Evolutionary conservation across 2,797 vertebrate genomes (phyloP).

Genomic region (Pogonophryne albipinna): DNA sequence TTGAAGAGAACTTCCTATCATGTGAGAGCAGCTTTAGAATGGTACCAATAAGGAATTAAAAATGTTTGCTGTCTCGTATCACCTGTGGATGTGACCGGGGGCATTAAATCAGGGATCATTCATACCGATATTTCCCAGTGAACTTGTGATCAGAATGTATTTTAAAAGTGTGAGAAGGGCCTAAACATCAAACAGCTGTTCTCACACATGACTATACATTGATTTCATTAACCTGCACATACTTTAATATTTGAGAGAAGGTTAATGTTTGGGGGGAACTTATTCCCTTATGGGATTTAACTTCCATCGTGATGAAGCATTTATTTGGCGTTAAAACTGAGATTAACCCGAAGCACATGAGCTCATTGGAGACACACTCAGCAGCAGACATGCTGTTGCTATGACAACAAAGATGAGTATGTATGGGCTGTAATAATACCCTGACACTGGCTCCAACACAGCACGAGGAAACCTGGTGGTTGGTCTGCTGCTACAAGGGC

Average conservation of each 20-base stretch:
- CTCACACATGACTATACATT: too few species aligned
- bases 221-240: too few species aligned
- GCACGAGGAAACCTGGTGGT: conserved; percentile 1
- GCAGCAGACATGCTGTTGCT: conserved; percentile 39
- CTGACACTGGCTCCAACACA: not conserved
- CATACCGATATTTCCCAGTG: not conserved
- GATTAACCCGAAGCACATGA: not conserved
- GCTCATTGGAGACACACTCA: conserved; percentile 7
- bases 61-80: not conserved
- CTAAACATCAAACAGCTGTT: not conserved
- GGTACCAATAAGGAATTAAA: too few species aligned
- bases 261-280: not conserved
- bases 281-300: not conserved
- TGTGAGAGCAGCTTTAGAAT: too few species aligned
- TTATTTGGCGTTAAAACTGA: conserved; percentile 1
- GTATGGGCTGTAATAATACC: not conserved
- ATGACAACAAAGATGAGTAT: conserved; percentile 25
- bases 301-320: conserved; percentile 5
- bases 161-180: not conserved
- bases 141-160: not conserved
- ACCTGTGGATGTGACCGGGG: not conserved
- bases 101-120: not conserved
- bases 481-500: conserved; percentile 37
- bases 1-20: too few species aligned
- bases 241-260: not conserved